Evolutionary conservation across 2,888 invertebrate genomes (phyloP).

Genomic region (Thymelicus acteon): DNA sequence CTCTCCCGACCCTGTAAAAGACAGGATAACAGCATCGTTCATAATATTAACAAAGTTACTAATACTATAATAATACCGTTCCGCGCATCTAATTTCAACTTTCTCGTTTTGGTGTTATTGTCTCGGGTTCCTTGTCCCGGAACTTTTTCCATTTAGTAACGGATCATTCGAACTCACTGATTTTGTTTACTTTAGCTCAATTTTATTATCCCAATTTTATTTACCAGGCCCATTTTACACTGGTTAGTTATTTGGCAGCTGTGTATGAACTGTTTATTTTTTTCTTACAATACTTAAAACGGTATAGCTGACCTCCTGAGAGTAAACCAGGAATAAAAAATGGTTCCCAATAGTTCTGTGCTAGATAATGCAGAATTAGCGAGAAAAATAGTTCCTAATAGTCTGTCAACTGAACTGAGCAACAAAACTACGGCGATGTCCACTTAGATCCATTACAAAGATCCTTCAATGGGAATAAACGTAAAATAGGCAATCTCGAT

Average conservation of each 20-base stretch:
- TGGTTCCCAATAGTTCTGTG: background rate
- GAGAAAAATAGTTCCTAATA: too few species aligned
- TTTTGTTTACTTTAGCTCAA: conserved; percentile 1
- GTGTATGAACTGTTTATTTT: background rate
- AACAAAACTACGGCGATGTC: too few species aligned
- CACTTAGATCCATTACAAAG: too few species aligned
- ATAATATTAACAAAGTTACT: background rate
- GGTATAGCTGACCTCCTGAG: too few species aligned
- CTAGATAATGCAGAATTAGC: too few species aligned
- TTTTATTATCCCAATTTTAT: conserved; percentile 8
- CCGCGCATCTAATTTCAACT: conserved; percentile 7
- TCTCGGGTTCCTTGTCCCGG: background rate
- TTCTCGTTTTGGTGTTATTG: conserved; percentile 1
- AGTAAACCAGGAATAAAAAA: background rate
- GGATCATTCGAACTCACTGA: background rate
- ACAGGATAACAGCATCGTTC: background rate
- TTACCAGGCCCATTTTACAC: background rate
- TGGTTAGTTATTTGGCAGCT: background rate
- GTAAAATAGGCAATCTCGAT: too few species aligned
- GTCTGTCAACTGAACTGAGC: too few species aligned
- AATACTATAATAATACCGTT: conserved; percentile 1
- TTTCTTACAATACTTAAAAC: too few species aligned
- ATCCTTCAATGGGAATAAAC: too few species aligned
- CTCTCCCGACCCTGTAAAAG: too few species aligned
- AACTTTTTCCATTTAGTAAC: background rate